Evolutionary conservation across 2,113 vertebrate genomes (phyloP).

Genomic region (Oxygymnocypris stewartii): DNA sequence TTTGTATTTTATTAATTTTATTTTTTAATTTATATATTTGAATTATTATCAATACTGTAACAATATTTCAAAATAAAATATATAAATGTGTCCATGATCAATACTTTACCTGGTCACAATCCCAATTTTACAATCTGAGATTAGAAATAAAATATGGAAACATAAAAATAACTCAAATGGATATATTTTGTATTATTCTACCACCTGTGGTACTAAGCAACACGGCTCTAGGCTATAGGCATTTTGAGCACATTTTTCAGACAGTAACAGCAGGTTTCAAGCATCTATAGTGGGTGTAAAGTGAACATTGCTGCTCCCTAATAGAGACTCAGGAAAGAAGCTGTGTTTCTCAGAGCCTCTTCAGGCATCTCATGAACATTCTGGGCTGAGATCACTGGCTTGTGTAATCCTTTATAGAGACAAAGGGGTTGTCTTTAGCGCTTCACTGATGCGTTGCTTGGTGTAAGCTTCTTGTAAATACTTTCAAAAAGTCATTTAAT

Average conservation of each 20-base stretch:
- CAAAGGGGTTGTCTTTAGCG: constrained; percentile 49
- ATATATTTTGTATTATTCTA: neutral
- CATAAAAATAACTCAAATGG: neutral
- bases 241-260: constrained; percentile 15
- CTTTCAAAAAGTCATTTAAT: constrained; percentile 45
- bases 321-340: constrained; percentile 21
- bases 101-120: neutral
- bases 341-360: constrained; percentile 12
- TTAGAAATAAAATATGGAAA: neutral
- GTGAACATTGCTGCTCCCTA: constrained; percentile 10
- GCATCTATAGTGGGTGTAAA: neutral
- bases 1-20: neutral
- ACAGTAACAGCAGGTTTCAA: neutral
- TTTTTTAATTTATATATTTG: neutral
- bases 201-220: neutral
- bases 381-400: constrained; percentile 45
- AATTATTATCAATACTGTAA: neutral
- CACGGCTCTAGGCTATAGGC: neutral
- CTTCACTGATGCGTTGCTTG: constrained; percentile 47
- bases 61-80: neutral
- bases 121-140: neutral
- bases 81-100: neutral
- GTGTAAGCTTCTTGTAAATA: constrained; percentile 55
- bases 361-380: constrained; percentile 33
- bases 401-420: constrained; percentile 51